phyloP scores from a whole-genome alignment of 2,797 vertebrate genomes.

The Malurus splendens region DNA sequence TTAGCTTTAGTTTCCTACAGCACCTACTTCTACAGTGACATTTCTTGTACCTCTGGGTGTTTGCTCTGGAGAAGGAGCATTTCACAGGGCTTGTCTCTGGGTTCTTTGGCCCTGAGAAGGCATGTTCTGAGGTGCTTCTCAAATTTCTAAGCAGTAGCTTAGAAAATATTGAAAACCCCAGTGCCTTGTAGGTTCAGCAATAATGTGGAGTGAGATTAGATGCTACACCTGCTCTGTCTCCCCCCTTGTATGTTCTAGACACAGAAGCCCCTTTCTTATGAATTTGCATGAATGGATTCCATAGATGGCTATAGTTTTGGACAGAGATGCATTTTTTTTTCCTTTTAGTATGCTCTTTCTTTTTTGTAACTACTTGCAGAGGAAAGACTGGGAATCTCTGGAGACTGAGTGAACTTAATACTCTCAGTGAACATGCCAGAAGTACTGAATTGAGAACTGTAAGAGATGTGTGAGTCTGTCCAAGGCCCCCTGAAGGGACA shows the following conservation, averaged over 20 bases:
- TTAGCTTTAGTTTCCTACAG: background rate
- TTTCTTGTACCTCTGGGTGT: background rate
- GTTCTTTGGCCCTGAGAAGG: background rate
- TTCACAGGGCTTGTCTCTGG: background rate
- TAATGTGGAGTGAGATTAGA: background rate
- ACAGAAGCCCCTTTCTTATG: background rate
- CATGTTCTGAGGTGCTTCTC: background rate
- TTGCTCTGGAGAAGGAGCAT: background rate
- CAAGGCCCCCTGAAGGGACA: background rate
- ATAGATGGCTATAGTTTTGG: background rate
- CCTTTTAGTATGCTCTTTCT: background rate
- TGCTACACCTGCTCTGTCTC: background rate
- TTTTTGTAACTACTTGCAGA: background rate
- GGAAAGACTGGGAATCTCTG: background rate
- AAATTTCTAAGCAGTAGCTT: background rate
- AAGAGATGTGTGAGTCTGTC: background rate
- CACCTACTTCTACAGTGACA: background rate
- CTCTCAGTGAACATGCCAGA: background rate
- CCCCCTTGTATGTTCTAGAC: background rate
- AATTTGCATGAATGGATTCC: background rate
- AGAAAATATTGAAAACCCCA: background rate
- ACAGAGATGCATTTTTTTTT: background rate
- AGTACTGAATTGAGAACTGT: background rate
- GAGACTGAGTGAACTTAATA: background rate
- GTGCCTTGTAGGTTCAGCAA: background rate